A percentile compares a stretch with the other conserved stretches of the same genome.
phyloP scores from a whole-genome alignment of 2,888 invertebrate genomes.

The Pseudococcus viburni region DNA sequence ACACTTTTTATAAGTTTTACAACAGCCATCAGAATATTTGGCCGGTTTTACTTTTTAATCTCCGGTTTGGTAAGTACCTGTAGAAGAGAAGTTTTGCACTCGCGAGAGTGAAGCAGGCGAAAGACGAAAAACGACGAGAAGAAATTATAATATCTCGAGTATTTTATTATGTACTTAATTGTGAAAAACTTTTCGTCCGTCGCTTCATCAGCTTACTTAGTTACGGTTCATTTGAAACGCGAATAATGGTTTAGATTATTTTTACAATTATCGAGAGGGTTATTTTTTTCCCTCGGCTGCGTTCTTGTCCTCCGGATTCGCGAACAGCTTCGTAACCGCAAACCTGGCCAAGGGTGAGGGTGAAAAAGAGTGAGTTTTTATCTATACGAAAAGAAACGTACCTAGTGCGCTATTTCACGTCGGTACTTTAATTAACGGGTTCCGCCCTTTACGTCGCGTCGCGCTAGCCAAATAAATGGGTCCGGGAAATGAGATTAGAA shows the following conservation, averaged over 20 bases:
- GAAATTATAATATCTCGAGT: slow-evolving; percentile 42
- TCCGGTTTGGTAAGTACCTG: slow-evolving; percentile 46
- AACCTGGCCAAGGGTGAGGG: background rate
- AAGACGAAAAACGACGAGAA: background rate
- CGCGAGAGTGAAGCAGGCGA: background rate
- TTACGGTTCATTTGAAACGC: slow-evolving; percentile 15
- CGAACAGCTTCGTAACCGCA: background rate
- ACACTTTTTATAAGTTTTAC: slow-evolving; percentile 38
- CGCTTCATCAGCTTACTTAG: slow-evolving; percentile 30
- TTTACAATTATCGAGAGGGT: slow-evolving; percentile 30
- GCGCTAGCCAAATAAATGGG: background rate
- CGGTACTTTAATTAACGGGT: background rate
- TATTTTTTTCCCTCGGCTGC: background rate
- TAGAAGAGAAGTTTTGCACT: slow-evolving; percentile 25
- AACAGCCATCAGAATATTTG: slow-evolving; percentile 47
- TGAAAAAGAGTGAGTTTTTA: background rate
- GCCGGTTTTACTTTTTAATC: slow-evolving; percentile 45
- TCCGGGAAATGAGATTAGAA: slow-evolving; percentile 49
- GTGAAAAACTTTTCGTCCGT: slow-evolving; percentile 33
- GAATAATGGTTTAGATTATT: slow-evolving; percentile 29
- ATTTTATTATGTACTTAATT: slow-evolving; percentile 39
- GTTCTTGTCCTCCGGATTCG: background rate
- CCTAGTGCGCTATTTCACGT: background rate
- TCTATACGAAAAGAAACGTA: background rate
- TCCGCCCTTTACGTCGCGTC: background rate